Evolutionary conservation across 2,888 invertebrate species (phyloP).

Genomic region (Drosophila mulleri): DNA sequence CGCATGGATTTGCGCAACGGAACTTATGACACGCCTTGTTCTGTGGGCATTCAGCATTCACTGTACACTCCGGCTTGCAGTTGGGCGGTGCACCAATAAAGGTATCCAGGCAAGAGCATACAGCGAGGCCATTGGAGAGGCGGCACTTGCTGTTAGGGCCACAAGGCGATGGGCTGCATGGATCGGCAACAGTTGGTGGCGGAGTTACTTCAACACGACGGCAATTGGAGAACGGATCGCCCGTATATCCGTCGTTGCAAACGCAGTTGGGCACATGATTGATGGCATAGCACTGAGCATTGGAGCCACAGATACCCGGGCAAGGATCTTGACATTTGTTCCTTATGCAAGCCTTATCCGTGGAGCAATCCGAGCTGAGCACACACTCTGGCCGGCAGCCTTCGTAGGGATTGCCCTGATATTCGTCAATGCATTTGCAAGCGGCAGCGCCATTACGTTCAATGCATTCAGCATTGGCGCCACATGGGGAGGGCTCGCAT

Average conservation of each 20-base stretch:
- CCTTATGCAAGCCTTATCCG: conserved; percentile 92
- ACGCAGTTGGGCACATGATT: conserved; percentile 95
- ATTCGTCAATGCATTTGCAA: conserved; percentile 92
- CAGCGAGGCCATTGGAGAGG: conserved; percentile 89
- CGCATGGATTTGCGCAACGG: conserved; percentile 93
- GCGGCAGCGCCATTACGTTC: conserved; percentile 92
- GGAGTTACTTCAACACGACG: conserved; percentile 72
- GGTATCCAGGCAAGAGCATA: conserved; percentile 91
- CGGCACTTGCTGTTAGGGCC: conserved; percentile 93
- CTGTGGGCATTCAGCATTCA: conserved; percentile 92
- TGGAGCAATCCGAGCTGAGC: conserved; percentile 93
- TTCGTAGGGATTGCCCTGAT: conserved; percentile 94
- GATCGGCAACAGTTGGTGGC: conserved; percentile 82
- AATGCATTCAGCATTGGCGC: conserved; percentile 92
- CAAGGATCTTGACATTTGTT: conserved; percentile 95
- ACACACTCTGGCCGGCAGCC: conserved; percentile 95
- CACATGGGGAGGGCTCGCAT: conserved; percentile 95
- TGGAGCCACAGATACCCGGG: conserved; percentile 92
- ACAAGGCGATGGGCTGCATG: conserved; percentile 92
- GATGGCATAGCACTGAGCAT: conserved; percentile 93
- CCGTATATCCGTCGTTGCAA: conserved; percentile 90
- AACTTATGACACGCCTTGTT: conserved; percentile 92
- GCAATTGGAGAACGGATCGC: conserved; percentile 90
- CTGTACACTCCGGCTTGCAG: conserved; percentile 93
- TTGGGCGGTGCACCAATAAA: conserved; percentile 92